Evolutionary conservation across 2,888 invertebrate genomes (phyloP).

Genomic region (Epirrhoe alternata): DNA sequence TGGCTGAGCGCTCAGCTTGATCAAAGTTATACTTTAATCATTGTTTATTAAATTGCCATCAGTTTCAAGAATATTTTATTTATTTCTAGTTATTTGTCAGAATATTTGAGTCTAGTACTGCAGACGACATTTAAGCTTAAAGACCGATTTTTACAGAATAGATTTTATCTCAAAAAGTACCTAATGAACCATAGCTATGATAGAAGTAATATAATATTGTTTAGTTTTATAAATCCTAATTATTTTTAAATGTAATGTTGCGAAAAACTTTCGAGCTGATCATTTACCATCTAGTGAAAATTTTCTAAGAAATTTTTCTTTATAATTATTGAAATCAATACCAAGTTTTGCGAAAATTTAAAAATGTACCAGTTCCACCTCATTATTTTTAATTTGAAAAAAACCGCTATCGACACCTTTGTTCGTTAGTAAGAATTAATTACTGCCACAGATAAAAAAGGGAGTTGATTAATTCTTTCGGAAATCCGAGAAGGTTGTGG

Average conservation of each 20-base stretch:
- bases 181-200: conserved; percentile 7
- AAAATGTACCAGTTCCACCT: conserved; percentile 48
- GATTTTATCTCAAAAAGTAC: no score
- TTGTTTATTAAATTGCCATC: conserved; percentile 37
- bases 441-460: conserved; percentile 69
- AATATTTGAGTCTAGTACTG: neutral
- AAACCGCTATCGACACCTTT: conserved; percentile 77
- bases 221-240: conserved; percentile 34
- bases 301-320: conserved; percentile 12
- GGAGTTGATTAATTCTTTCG: conserved; percentile 70
- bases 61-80: neutral
- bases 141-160: no score
- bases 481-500: conserved; percentile 79
- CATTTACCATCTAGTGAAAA: neutral
- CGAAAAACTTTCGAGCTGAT: neutral
- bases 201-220: conserved; percentile 36
- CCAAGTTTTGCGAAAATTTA: conserved; percentile 18
- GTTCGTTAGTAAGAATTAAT: conserved; percentile 74
- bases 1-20: conserved; percentile 78
- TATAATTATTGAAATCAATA: conserved; percentile 28
- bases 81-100: neutral
- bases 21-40: conserved; percentile 71
- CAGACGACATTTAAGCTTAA: neutral
- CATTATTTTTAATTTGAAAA: conserved; percentile 69
- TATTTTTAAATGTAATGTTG: neutral